Conservation (phyloP, 2,113 vertebrate species). For the Salvator merianae region DNA sequence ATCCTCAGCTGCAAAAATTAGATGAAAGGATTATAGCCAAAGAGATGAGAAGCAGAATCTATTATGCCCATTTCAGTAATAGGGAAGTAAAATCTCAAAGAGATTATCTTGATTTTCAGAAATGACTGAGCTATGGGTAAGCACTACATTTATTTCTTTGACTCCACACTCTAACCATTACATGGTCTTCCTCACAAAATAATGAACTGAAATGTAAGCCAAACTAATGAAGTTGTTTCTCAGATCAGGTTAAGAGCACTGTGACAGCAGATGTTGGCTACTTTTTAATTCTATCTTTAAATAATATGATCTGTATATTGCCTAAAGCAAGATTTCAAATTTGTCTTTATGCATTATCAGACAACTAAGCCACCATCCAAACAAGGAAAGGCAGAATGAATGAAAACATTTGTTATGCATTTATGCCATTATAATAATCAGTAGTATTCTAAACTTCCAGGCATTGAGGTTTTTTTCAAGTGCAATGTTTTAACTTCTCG, state of each 20-base stretch:
- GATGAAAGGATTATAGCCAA: background rate
- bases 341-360: constrained; percentile 60
- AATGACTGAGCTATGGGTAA: constrained; percentile 14
- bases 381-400: constrained; percentile 61
- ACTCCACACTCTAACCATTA: constrained; percentile 27
- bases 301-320: constrained; percentile 58
- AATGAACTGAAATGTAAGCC: constrained; percentile 45
- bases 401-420: constrained; percentile 47
- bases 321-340: constrained; percentile 65
- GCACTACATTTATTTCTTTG: background rate
- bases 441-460: constrained; percentile 49
- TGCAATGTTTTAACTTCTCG: constrained; percentile 8
- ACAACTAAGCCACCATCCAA: constrained; percentile 63
- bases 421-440: constrained; percentile 44
- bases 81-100: background rate
- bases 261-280: constrained; percentile 64
- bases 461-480: constrained; percentile 34
- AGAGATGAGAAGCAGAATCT: background rate
- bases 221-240: constrained; percentile 60
- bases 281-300: constrained; percentile 63
- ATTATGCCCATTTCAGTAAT: constrained; percentile 18
- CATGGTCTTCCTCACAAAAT: background rate
- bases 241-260: constrained; percentile 55
- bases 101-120: constrained; percentile 10
- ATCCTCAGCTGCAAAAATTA: background rate